Evolutionary conservation across 64 coral and sea anemone genomes (phyloP).

Genomic region (Acropora yongei): DNA sequence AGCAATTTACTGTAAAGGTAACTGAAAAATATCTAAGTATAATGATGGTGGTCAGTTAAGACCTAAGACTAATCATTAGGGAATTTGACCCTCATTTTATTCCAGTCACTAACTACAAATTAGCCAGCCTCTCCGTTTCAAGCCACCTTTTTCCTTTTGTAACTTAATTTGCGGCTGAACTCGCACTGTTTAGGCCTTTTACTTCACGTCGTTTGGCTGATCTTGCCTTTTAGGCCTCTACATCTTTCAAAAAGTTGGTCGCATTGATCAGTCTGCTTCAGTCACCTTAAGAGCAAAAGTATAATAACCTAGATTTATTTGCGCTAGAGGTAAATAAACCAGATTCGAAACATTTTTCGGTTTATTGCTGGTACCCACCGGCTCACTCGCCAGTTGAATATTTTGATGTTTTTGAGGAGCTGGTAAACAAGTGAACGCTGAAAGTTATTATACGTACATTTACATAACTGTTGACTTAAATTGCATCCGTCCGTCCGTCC

Average conservation of each 20-base stretch:
- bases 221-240: background rate
- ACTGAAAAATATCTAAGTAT: background rate
- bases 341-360: slow-evolving; percentile 24
- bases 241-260: background rate
- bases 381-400: background rate
- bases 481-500: background rate
- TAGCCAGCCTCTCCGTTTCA: background rate
- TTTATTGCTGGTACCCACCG: slow-evolving; percentile 31
- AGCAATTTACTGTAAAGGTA: slow-evolving; percentile 36
- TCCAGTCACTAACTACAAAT: background rate
- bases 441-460: background rate
- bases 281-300: background rate
- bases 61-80: background rate
- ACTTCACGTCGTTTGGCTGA: background rate
- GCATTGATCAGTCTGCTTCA: background rate
- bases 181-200: background rate
- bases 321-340: slow-evolving; percentile 19
- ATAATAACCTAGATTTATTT: background rate
- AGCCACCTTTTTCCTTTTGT: background rate
- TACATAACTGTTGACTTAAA: slow-evolving; percentile 50
- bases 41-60: background rate
- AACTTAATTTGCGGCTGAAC: background rate
- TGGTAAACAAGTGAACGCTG: background rate
- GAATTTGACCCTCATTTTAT: background rate
- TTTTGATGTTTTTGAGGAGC: slow-evolving; percentile 25